Conservation (phyloP, 37 sponge, comb jelly and placozoan species). For the Theonella swinhoei region DNA sequence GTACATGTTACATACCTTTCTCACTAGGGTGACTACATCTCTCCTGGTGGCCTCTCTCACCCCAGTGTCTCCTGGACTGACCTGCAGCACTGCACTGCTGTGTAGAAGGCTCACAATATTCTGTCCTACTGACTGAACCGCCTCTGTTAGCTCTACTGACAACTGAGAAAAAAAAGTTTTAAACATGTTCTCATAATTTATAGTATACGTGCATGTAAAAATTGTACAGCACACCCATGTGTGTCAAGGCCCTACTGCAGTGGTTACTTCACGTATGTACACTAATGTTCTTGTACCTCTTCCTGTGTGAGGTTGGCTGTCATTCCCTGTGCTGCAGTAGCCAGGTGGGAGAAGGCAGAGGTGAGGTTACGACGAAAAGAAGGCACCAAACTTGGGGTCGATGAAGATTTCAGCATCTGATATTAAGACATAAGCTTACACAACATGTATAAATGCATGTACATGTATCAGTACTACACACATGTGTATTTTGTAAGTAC, state of each 20-base stretch:
- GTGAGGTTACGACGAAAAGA: slow-evolving; percentile 1
- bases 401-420: background rate
- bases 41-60: background rate
- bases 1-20: background rate
- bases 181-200: too few species aligned
- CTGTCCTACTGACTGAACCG: background rate
- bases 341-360: slow-evolving; percentile 26
- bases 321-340: slow-evolving; percentile 10
- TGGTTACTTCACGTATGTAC: too few species aligned
- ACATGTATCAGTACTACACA: too few species aligned
- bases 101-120: background rate
- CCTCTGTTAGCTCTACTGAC: background rate
- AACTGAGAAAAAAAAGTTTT: too few species aligned
- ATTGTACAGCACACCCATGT: too few species aligned
- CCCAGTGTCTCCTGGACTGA: background rate
- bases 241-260: too few species aligned
- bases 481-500: too few species aligned
- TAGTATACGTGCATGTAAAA: too few species aligned
- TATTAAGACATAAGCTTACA: background rate
- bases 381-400: background rate
- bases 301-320: slow-evolving; percentile 29
- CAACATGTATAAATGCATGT: too few species aligned
- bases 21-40: background rate
- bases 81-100: background rate
- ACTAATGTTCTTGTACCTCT: slow-evolving; percentile 39